Conservation (phyloP, 2,888 invertebrate genomes). For the Eustalomyia histrio region DNA sequence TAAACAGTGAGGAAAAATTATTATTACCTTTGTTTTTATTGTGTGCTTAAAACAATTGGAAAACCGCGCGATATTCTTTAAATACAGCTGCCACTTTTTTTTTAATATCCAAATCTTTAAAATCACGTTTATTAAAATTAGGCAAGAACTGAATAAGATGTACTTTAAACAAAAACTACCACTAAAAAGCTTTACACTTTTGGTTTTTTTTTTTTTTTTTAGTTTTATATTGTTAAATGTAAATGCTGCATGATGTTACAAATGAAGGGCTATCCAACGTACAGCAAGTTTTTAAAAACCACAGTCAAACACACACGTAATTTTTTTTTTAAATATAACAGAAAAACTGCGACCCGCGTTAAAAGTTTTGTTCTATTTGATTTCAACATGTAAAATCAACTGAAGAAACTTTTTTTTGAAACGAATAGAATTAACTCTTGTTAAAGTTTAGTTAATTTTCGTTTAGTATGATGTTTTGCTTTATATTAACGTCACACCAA, state of each 20-base stretch:
- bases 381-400: slow-evolving; percentile 56
- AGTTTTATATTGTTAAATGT: slow-evolving; percentile 9
- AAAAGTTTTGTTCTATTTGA: slow-evolving; percentile 37
- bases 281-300: slow-evolving; percentile 4
- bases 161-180: slow-evolving; percentile 6
- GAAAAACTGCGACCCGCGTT: background rate
- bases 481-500: background rate
- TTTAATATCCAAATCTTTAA: slow-evolving; percentile 20
- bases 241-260: slow-evolving; percentile 52
- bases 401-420: slow-evolving; percentile 52
- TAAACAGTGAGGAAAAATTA: background rate
- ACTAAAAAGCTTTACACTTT: slow-evolving; percentile 28
- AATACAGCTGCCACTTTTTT: slow-evolving; percentile 36
- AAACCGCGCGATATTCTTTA: slow-evolving; percentile 30
- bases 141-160: slow-evolving; percentile 15
- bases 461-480: slow-evolving; percentile 1
- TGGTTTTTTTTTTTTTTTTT: slow-evolving; percentile 21
- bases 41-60: background rate
- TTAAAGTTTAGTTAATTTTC: slow-evolving; percentile 17
- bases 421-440: slow-evolving; percentile 16
- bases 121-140: slow-evolving; percentile 58
- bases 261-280: background rate
- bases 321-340: slow-evolving; percentile 11
- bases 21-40: slow-evolving; percentile 36
- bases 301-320: slow-evolving; percentile 12